Conservation (phyloP, 2,797 vertebrate genomes). For the Pempheris klunzingeri region DNA sequence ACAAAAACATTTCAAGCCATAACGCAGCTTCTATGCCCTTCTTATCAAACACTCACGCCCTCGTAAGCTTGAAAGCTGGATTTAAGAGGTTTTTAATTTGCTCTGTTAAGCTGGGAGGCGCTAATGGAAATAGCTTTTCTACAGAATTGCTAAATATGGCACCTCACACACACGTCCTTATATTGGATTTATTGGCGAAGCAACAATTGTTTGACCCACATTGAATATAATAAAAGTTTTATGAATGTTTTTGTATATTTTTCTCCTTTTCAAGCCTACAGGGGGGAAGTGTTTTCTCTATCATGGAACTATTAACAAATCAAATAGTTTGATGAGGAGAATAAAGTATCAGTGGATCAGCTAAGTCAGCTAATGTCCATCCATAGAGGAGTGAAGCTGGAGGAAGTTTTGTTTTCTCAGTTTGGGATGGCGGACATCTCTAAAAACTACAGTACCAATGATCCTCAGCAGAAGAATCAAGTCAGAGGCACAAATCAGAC, state of each 20-base stretch:
- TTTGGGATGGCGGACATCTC: neutral
- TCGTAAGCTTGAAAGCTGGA: neutral
- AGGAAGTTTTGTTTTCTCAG: neutral
- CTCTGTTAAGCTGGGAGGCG: neutral
- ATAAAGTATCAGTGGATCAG: neutral
- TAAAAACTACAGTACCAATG: neutral
- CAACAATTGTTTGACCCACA: neutral
- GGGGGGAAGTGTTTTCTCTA: neutral
- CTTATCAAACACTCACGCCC: constrained; percentile 6
- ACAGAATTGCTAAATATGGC: neutral
- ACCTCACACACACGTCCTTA: neutral
- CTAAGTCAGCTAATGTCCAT: neutral
- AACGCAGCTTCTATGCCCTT: neutral
- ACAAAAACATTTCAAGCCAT: neutral
- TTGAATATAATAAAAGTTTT: neutral
- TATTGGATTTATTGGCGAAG: neutral
- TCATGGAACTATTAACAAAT: neutral
- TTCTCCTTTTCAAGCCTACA: neutral
- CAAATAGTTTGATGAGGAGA: neutral
- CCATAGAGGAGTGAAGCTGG: constrained; percentile 7
- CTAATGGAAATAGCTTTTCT: neutral
- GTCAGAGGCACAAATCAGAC: neutral
- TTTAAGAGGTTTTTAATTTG: neutral
- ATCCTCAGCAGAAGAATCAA: neutral
- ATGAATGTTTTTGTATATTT: constrained; percentile 7